Base-by-base conservation (phyloP, 2,888 invertebrate species). In the Cephus spinipes region DNA sequence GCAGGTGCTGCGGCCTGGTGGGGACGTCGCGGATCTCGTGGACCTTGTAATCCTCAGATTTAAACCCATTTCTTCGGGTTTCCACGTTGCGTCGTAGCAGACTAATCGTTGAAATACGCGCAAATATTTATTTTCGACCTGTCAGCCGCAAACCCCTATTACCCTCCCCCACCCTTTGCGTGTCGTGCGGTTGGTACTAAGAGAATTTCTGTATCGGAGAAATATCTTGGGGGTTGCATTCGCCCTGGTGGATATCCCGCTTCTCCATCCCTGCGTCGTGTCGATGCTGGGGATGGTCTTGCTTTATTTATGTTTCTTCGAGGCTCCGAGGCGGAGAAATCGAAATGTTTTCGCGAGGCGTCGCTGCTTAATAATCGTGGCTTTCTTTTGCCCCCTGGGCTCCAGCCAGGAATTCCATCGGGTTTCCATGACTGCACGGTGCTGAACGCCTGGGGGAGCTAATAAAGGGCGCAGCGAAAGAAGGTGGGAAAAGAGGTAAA, bases 111-210 rank as follows among this genome's bases (percentile, higher is more conserved):
- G 84, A 87, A 87, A 88, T 87, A 86, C 85, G 86, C 75, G 85
- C 87, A 87, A 88, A 88, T 88, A 87, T 88, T 87, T 88, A 87
- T 88, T 84, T 84, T 82, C 80, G 80, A 84, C 79, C 87, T 88
- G 87, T 88, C 87, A 88, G 76, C 79, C 77, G 84, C 87, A 87
- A 83, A 80, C 82, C 36, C 68, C 71, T 76, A 30, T 71, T 32
- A 32, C 71, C 33, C 15, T 30, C 32, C 71, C 1, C 15, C 31
- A 0, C 15, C 40, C 6, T 23, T 55, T 6, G 40, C 40, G 40
- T 23, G 23, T 6, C 12, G 71, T 31, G 31, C 15, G 32, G 71
- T n/a, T 30, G 32, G 71, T 33, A 71, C 71, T 33, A 32, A 71
- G 71, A 71, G 71, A 71, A 32, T 33, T 71, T 71, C 31, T 15